A percentile compares a stretch with the other conserved stretches of the same genome.
Evolutionary conservation across 2,888 invertebrate species (phyloP).

Genomic region (Idaea biselata): DNA sequence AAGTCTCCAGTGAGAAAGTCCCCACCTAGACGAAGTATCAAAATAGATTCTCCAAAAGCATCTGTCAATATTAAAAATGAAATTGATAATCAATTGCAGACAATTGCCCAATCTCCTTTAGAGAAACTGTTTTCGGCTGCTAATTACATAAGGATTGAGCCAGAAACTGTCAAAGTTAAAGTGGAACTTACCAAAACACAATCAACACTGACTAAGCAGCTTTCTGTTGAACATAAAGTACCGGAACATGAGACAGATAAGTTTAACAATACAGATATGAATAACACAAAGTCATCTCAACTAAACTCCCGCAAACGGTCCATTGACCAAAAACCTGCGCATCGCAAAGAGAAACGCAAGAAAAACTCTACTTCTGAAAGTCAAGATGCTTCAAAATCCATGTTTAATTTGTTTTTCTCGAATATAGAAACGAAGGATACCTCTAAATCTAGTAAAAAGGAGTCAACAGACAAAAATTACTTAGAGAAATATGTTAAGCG

Average conservation of each 20-base stretch:
- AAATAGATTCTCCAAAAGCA: constrained; percentile 10
- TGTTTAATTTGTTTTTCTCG: constrained; percentile 36
- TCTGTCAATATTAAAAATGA: constrained; percentile 35
- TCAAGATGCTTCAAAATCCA: constrained; percentile 44
- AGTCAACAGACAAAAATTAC: constrained; percentile 47
- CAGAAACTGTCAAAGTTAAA: constrained; percentile 19
- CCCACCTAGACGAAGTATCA: constrained; percentile 14
- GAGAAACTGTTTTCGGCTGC: constrained; percentile 27
- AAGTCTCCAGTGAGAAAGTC: not conserved
- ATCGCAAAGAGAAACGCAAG: constrained; percentile 74
- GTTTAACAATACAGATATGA: constrained; percentile 31
- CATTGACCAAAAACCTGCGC: constrained; percentile 64
- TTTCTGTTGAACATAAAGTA: constrained; percentile 27
- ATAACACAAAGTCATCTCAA: constrained; percentile 34
- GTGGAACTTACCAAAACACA: constrained; percentile 23
- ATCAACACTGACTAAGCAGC: constrained; percentile 6
- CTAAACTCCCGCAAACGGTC: constrained; percentile 62
- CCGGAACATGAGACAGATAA: constrained; percentile 36
- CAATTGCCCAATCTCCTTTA: constrained; percentile 39
- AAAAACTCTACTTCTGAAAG: constrained; percentile 53
- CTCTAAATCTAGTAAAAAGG: constrained; percentile 46
- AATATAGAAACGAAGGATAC: not conserved
- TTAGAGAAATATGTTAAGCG: constrained; percentile 69
- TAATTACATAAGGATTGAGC: constrained; percentile 19
- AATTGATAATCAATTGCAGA: constrained; percentile 40